Evolutionary conservation across 2,113 vertebrate species (phyloP).

Genomic region (Centropus unirufus): DNA sequence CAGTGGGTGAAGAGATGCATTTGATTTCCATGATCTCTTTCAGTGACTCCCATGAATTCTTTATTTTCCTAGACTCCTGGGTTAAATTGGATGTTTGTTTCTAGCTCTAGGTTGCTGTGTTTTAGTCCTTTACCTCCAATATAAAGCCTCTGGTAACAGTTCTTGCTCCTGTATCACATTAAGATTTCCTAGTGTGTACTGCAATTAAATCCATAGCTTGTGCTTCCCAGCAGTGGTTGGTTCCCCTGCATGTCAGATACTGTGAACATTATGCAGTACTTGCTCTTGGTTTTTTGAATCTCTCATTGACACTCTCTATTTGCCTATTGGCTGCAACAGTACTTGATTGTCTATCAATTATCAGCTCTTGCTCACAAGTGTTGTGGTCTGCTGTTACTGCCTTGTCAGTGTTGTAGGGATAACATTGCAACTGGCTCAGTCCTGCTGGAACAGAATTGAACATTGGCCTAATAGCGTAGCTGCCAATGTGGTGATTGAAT

Average conservation of each 20-base stretch:
- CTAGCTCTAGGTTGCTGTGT: neutral
- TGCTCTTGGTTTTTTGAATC: neutral
- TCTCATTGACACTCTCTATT: neutral
- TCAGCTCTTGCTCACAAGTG: neutral
- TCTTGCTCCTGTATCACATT: neutral
- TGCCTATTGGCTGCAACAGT: neutral
- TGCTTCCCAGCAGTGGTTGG: neutral
- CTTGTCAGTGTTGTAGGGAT: slow-evolving; percentile 16
- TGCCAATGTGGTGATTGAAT: neutral
- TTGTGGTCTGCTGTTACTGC: neutral
- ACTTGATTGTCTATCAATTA: neutral
- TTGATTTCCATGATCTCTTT: neutral
- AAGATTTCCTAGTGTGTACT: neutral
- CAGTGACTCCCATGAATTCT: neutral
- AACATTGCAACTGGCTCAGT: neutral
- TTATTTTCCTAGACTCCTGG: neutral
- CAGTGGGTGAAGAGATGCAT: neutral
- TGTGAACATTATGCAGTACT: neutral
- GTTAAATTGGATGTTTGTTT: neutral
- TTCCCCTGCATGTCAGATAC: neutral
- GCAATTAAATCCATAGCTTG: neutral
- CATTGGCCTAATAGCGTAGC: neutral
- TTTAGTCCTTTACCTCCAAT: neutral
- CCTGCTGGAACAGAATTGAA: slow-evolving; percentile 22
- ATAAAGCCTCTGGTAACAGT: neutral